Conservation (phyloP, 2,888 invertebrate genomes). For the Syrista parreyssii region DNA sequence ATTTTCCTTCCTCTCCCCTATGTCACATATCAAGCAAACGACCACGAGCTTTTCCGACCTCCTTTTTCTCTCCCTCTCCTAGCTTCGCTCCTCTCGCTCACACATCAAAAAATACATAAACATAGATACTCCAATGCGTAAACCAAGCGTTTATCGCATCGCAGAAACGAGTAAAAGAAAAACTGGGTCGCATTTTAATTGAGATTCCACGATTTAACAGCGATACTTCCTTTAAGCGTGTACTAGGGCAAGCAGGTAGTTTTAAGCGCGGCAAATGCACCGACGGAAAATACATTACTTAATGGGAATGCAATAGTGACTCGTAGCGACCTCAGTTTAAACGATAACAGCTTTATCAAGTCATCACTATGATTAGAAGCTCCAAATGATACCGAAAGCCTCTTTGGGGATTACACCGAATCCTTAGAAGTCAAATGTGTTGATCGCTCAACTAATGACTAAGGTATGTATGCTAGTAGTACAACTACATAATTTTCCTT, state of each 20-base stretch:
- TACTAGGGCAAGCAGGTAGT: neutral
- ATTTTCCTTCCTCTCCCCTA: constrained; percentile 2
- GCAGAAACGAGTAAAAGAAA: neutral
- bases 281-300: neutral
- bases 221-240: neutral
- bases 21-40: neutral
- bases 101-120: neutral
- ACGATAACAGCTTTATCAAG: neutral
- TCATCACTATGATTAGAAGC: neutral
- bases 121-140: neutral
- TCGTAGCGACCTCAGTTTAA: neutral
- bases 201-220: neutral
- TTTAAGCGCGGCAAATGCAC: neutral
- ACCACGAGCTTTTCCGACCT: neutral
- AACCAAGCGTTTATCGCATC: neutral
- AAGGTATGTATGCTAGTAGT: neutral
- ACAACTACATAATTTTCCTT: neutral
- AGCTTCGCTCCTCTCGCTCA: neutral
- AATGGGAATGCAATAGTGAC: neutral
- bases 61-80: neutral
- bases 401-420: too few species aligned
- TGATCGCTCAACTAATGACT: too few species aligned
- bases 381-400: neutral
- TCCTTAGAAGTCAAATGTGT: neutral
- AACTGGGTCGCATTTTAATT: neutral